Conservation (phyloP, 2,888 invertebrate species). For the Eulithis testata region DNA sequence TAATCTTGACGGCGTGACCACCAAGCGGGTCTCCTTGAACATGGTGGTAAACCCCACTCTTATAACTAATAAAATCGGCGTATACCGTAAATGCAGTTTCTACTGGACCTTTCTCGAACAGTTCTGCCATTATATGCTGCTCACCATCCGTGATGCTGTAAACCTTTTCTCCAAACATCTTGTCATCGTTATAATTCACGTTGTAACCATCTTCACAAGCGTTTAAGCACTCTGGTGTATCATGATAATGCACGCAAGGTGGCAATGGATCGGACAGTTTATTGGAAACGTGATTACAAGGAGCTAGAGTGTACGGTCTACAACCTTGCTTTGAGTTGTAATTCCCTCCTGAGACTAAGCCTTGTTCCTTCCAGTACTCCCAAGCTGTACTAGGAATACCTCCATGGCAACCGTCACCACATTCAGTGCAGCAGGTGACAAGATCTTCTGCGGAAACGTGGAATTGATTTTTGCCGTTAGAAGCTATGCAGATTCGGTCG, state of each 20-base stretch:
- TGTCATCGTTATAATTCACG: conserved; percentile 88
- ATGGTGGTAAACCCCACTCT: conserved; percentile 89
- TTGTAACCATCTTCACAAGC: conserved; percentile 80
- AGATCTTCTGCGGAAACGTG: neutral
- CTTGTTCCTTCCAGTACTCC: neutral
- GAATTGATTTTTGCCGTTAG: neutral
- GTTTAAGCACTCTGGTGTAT: neutral
- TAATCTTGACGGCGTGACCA: conserved; percentile 93
- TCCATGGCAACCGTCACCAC: neutral
- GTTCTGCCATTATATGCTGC: conserved; percentile 90
- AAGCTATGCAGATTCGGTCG: neutral
- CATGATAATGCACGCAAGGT: neutral
- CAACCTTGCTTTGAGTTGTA: neutral
- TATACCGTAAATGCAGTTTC: conserved; percentile 95
- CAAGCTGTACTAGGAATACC: neutral
- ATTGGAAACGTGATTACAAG: neutral
- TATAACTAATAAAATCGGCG: conserved; percentile 92
- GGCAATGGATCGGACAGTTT: neutral
- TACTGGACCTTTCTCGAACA: conserved; percentile 94
- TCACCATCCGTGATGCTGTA: conserved; percentile 86
- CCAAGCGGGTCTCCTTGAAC: conserved; percentile 89
- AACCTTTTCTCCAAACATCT: conserved; percentile 88
- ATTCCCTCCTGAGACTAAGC: conserved; percentile 1
- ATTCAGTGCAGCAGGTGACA: neutral
- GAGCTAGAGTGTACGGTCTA: conserved; percentile 1